Evolutionary conservation across 2,888 invertebrate genomes (phyloP).

Genomic region (Beris chalybata): DNA sequence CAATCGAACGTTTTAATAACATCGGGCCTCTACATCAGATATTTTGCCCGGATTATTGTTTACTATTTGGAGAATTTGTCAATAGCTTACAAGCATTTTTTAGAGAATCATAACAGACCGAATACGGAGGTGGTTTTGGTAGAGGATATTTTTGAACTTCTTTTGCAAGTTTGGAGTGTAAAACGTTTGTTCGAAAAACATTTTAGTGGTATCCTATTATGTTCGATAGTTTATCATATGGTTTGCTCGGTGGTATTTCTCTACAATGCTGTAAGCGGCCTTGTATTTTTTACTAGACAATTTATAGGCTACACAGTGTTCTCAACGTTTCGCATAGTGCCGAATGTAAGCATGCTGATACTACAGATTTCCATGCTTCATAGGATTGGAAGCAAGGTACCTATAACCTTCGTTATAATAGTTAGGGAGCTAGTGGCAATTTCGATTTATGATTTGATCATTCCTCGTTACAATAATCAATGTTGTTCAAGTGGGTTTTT

Average conservation of each 20-base stretch:
- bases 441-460: no score
- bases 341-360: neutral
- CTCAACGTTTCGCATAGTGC: neutral
- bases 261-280: neutral
- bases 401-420: no score
- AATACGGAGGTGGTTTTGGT: no score
- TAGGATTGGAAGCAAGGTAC: neutral
- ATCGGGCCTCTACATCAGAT: neutral
- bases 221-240: neutral
- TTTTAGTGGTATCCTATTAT: neutral
- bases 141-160: neutral
- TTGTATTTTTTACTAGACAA: neutral
- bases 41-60: slow-evolving; percentile 8
- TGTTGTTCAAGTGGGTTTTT: no score
- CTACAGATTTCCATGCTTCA: neutral
- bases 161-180: neutral
- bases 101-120: no score
- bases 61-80: neutral
- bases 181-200: slow-evolving; percentile 2
- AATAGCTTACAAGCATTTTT: no score
- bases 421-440: no score
- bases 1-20: neutral
- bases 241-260: neutral
- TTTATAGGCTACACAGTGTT: neutral
- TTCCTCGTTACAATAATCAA: no score